Conservation (phyloP, 2,888 invertebrate species). For the Kryphioiulus occultus region DNA sequence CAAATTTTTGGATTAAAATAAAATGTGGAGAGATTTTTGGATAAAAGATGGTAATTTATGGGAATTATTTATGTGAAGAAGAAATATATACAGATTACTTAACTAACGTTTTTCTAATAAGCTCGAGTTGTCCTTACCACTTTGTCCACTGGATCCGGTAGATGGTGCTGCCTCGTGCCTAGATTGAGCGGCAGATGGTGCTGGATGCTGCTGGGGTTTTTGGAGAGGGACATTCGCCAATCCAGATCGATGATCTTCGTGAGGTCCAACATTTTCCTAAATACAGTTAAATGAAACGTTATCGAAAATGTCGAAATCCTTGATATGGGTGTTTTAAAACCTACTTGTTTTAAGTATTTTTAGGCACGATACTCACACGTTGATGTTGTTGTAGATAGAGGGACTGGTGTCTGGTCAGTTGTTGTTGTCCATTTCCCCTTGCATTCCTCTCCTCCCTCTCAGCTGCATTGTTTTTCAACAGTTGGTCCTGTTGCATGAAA, state of each 20-base stretch:
- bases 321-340: no score
- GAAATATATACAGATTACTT: no score
- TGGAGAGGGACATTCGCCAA: background rate
- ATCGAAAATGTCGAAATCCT: no score
- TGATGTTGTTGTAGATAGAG: background rate
- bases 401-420: background rate
- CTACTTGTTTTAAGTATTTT: no score
- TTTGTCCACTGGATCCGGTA: background rate
- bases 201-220: background rate
- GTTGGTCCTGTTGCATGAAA: conserved; percentile 60
- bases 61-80: no score
- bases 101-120: no score
- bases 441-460: background rate
- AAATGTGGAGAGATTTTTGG: no score
- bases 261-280: background rate
- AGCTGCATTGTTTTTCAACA: background rate
- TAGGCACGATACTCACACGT: conserved; percentile 30
- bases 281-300: background rate
- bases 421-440: background rate
- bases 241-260: background rate
- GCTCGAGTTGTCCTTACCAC: background rate
- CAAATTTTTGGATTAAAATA: no score
- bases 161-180: background rate
- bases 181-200: background rate
- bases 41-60: no score